Conservation (phyloP, 1,140 invertebrate species). For the Drosophila tsacasi region DNA sequence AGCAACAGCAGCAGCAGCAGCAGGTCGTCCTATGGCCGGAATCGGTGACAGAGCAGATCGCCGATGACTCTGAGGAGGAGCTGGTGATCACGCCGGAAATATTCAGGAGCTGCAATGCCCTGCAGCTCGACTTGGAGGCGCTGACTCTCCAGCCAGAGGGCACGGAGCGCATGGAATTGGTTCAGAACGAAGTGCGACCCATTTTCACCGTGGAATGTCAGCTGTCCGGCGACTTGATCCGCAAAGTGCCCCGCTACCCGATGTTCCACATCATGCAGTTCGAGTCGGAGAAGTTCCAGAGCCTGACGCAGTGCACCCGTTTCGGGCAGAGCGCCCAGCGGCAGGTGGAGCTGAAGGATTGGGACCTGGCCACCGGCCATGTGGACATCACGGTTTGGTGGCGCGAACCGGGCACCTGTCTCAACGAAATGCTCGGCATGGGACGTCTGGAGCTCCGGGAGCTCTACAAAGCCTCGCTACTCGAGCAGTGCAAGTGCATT, state of each 20-base stretch:
- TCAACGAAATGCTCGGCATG: slow-evolving; percentile 81
- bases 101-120: slow-evolving; percentile 62
- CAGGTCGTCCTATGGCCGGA: slow-evolving; percentile 48
- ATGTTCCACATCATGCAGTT: slow-evolving; percentile 83
- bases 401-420: slow-evolving; percentile 81
- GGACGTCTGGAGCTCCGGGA: slow-evolving; percentile 67
- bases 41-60: slow-evolving; percentile 36
- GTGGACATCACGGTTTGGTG: slow-evolving; percentile 80
- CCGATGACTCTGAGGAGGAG: slow-evolving; percentile 29
- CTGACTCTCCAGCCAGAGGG: slow-evolving; percentile 76
- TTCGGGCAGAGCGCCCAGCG: slow-evolving; percentile 76
- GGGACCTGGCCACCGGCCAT: slow-evolving; percentile 31
- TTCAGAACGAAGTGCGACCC: slow-evolving; percentile 75
- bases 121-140: slow-evolving; percentile 77
- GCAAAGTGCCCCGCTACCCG: slow-evolving; percentile 55
- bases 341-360: slow-evolving; percentile 48
- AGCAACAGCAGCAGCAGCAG: slow-evolving; percentile 41
- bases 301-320: slow-evolving; percentile 79
- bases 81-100: slow-evolving; percentile 56
- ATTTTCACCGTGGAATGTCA: slow-evolving; percentile 82
- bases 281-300: slow-evolving; percentile 82
- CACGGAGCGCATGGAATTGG: slow-evolving; percentile 76
- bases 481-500: slow-evolving; percentile 81
- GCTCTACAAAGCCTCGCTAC: slow-evolving; percentile 68
- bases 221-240: slow-evolving; percentile 70